A percentile compares a stretch with the other conserved stretches of the same genome.
Conservation (phyloP, 2,113 vertebrate genomes). For the Siniperca knerii region DNA sequence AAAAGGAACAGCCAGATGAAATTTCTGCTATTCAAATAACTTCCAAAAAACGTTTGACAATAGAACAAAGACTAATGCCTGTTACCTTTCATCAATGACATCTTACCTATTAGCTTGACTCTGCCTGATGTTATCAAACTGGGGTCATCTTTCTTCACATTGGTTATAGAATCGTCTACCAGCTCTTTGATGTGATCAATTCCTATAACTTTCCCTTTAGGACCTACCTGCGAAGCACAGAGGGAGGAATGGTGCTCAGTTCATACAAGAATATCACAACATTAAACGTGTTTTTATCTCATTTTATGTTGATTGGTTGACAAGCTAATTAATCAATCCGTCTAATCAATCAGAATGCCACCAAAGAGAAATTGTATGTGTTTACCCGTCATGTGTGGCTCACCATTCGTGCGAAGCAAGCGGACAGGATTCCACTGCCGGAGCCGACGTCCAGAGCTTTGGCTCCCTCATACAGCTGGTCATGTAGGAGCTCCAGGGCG, state of each 20-base stretch:
- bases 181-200: conserved; percentile 99
- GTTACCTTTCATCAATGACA: not conserved
- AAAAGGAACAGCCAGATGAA: not conserved
- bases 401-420: conserved; percentile 98
- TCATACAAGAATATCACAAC: not conserved
- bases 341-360: conserved; percentile 1
- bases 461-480: conserved; percentile 95
- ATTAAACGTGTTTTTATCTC: not conserved
- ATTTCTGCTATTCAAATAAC: not conserved
- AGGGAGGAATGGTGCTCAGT: not conserved
- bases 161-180: conserved; percentile 96
- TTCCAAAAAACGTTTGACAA: not conserved
- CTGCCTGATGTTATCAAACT: conserved; percentile 94
- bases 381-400: conserved; percentile 77
- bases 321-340: not conserved
- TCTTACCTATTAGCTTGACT: conserved; percentile 93
- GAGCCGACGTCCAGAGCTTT: conserved; percentile 98
- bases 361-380: conserved; percentile 43
- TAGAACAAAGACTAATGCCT: not conserved
- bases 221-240: conserved; percentile 89
- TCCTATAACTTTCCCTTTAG: conserved; percentile 96
- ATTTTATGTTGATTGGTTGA: conserved; percentile 8
- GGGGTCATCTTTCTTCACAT: conserved; percentile 97
- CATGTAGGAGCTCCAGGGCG: conserved; percentile 95
- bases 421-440: conserved; percentile 97